Conservation (phyloP, 2,888 invertebrate species). For the Drosophila greeni region DNA sequence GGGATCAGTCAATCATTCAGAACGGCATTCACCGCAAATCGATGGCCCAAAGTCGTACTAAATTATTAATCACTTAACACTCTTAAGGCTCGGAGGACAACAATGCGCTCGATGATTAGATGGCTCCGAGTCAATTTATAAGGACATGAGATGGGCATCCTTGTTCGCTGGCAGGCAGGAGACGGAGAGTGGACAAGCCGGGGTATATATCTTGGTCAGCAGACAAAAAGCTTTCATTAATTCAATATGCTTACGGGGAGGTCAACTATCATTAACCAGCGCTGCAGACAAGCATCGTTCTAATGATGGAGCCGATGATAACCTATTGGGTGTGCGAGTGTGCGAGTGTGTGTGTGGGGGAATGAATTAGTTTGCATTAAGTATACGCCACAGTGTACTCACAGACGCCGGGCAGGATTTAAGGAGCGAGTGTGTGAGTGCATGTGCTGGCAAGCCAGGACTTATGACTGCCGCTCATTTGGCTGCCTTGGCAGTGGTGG, state of each 20-base stretch:
- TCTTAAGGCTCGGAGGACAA: constrained; percentile 15
- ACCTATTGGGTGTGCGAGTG: constrained; percentile 35
- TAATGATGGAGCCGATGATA: constrained; percentile 47
- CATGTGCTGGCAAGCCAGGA: constrained; percentile 21
- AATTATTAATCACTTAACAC: constrained; percentile 43
- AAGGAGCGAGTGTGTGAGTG: constrained; percentile 43
- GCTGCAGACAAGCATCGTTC: constrained; percentile 47
- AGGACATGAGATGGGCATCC: constrained; percentile 6
- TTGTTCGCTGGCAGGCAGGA: not conserved
- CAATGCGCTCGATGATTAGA: constrained; percentile 35
- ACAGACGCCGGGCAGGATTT: constrained; percentile 55
- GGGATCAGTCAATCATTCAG: not conserved
- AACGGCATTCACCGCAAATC: constrained; percentile 2
- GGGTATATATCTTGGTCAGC: constrained; percentile 31
- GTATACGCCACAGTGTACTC: constrained; percentile 56
- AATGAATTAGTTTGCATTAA: constrained; percentile 73
- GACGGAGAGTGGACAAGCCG: constrained; percentile 2
- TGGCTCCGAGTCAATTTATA: constrained; percentile 38
- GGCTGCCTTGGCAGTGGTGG: constrained; percentile 32
- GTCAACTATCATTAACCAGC: constrained; percentile 49
- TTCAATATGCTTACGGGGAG: constrained; percentile 50
- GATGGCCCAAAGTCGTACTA: constrained; percentile 5
- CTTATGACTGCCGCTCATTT: constrained; percentile 48
- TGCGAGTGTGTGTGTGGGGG: constrained; percentile 41
- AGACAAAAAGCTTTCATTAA: constrained; percentile 59